Base-by-base conservation (phyloP, 2,113 vertebrate species). In the Bubo scandiacus region DNA sequence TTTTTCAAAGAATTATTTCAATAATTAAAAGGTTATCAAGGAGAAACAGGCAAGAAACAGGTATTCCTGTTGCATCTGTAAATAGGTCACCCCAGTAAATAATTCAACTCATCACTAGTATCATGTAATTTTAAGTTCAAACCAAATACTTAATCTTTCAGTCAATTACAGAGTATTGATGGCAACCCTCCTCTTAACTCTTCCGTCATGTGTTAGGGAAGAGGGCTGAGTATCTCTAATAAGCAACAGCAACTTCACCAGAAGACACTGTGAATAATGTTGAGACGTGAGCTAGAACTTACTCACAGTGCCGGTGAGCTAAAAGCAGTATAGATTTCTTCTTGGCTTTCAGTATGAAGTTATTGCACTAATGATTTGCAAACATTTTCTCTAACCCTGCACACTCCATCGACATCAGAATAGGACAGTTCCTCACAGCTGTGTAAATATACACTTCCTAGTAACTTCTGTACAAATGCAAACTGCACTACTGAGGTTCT, bases 1-100 rank as follows among this genome's bases (percentile, higher is more conserved):
- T 88, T 90, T 81, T 54, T 74, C 47, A 18, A 49, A 51, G 66
- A 79, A 42, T 42, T 42, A 42, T 42, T 42, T 42, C 12, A 42
- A 34, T 78, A 95, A 93, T 94, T 92, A 85, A 94, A 93, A 91
- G 92, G 93, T 97, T 94, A 97, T 94, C 86, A 57, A 55, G 26
- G 45, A 84, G 59, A 23, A 90, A 29, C 52, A 86, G 22, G 43
- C 11, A 6, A 59, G 72, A 54, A 9, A 30, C 68, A 85, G 86
- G 88, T 90, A 70, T 59, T 83, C 51, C 83, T 68, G 62, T 6
- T 13, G 67, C 15, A 75, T 36, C 88, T 62, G 59, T 47, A 92
- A 88, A 70, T 10, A 38, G 86, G 85, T 65, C 92, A 95, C 51
- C 22, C 21, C 23, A 2, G 70, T 2, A 38, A 65, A 47, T 42